Base-by-base conservation (phyloP, 2,888 invertebrate species). In the Electrophaes corylata region DNA sequence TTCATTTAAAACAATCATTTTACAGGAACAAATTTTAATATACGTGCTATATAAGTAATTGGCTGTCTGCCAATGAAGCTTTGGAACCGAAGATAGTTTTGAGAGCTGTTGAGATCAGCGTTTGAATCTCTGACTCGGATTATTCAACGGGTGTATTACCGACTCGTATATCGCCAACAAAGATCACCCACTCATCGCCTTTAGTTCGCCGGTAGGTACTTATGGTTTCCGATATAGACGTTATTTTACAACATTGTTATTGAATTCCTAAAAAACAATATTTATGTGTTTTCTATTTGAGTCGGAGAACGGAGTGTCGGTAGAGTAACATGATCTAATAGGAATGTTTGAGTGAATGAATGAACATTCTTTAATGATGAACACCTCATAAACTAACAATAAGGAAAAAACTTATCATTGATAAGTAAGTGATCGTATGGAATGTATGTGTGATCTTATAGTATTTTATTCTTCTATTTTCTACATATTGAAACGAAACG, bases 41-140 rank as follows among this genome's bases (percentile, higher is more conserved):
- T 58, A 58, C 59, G 47, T 60, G 8, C 10, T 10, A 29, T 8
- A 62, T 69, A 67, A 69, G 70, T 52, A 67, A 59, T 64, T 78
- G 77, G 78, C 71, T 6, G n/a, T 3, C 11, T 3, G 75, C 78
- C 77, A 77, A 55, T 10, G 20, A 14, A 4, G 23, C 18, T 19
- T 11, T 5, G n/a, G 11, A 39, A 3, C 26, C 26, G 6, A 4
- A 19, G 19, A 19, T 37, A 40, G 19, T 45, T 45, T 45, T 31
- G n/a, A 11, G 29, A 29, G 16, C 18, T 29, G 18, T 45, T 44
- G 6, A n/a, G 29, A 29, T 29, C 29, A n/a, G 29, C 18, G 44
- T 14, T 16, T 1, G 29, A 26, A 8, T 19, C n/a, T n/a, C n/a
- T 20, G 11, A n/a, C n/a, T 40, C 40, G 1, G 40, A 10, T n/a